Evolutionary conservation across 2,113 vertebrate genomes (phyloP), one percentile per base, ranked within the genome.

Genomic region (Eurystomus gularis): DNA sequence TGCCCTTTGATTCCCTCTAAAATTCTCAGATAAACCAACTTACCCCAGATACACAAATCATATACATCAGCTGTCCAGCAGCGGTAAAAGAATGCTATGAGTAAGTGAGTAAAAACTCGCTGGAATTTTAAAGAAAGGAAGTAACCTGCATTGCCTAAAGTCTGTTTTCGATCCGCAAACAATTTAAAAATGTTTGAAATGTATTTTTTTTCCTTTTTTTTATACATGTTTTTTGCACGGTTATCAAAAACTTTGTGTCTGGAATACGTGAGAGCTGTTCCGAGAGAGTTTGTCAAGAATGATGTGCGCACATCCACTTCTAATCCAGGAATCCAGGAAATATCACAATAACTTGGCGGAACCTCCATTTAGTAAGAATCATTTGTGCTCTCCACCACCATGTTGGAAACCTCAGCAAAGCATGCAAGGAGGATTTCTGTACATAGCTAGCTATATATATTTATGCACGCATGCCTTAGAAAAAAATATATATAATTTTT

Each of bases 1-100:
- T 96, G 92, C 88, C 92, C 95, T 96, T 93, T 94, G 81, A 94
- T 86, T 95, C 86, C 77, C n/a, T 85, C 81, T 79, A 24, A 84
- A 93, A 72, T 79, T 88, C 57, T 85, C 88, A 87, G 77, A 93
- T 95, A 96, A 96, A 85, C 73, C 77, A 70, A 39, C 69, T 93
- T 89, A 84, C 35, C n/a, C 86, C 60, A 92, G 69, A 89, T 61
- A n/a, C 57, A 84, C 72, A 93, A 75, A 89, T 88, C 55, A 86
- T 29, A 79, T 65, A 44, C 24, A 82, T 92, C 69, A 82, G 49
- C 79, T 88, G 70, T 84, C 83, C 33, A 91, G 52, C 35, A 82
- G 23, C 42, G 61, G 21, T 44, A 60, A 58, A 70, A 19, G 55
- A 96, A 90, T 90, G 65, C 6, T 79, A 1, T 48, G 28, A 1